Evolutionary conservation across 2,888 invertebrate genomes (phyloP).

Genomic region (Diplazon laetatorius): DNA sequence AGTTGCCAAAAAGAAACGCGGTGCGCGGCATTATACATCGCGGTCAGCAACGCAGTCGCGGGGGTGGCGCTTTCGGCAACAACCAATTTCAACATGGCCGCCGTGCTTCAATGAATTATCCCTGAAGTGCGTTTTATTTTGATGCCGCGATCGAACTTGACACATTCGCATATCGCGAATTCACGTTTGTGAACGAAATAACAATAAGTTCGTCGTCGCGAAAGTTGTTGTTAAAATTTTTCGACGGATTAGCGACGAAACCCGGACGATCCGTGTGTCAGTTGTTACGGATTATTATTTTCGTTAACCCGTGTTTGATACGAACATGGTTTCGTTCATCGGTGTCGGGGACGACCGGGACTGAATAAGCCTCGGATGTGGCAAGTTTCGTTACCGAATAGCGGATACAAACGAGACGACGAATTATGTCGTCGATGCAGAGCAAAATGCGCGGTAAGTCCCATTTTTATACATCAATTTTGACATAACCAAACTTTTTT

Average conservation of each 20-base stretch:
- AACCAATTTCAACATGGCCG: constrained; percentile 66
- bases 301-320: constrained; percentile 3
- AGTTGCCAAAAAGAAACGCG: constrained; percentile 6
- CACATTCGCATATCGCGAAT: not conserved
- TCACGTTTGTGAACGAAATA: constrained; percentile 12
- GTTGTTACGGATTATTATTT: not conserved
- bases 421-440: constrained; percentile 74
- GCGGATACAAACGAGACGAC: constrained; percentile 20
- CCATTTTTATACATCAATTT: constrained; percentile 53
- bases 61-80: not conserved
- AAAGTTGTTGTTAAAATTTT: not conserved
- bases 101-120: constrained; percentile 59
- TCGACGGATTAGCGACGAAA: not conserved
- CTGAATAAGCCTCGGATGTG: constrained; percentile 37
- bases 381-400: constrained; percentile 35
- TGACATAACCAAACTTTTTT: constrained; percentile 35
- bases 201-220: not conserved
- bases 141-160: constrained; percentile 19
- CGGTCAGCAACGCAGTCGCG: not conserved
- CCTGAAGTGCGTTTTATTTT: constrained; percentile 37
- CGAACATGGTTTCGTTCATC: constrained; percentile 51
- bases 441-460: constrained; percentile 76
- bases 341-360: constrained; percentile 27
- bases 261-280: not conserved
- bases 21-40: not conserved